Evolutionary conservation across 2,888 invertebrate species (phyloP), one percentile per base, ranked within the genome.

Genomic region (Dorcus hopei): DNA sequence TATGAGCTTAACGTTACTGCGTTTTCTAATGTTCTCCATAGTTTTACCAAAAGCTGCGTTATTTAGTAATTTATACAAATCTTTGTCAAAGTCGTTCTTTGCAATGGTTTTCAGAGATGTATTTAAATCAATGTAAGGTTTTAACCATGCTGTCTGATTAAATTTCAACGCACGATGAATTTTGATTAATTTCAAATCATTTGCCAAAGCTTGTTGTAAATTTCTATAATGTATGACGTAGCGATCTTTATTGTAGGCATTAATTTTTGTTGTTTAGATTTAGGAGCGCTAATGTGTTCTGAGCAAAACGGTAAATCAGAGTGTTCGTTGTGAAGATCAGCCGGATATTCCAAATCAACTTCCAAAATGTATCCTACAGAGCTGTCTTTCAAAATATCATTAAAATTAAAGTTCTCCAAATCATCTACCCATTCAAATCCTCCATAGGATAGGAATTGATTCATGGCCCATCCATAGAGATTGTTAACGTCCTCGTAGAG

Each of bases 401-500:
- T 49, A 39, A 40, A 51, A 9, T 53, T 43, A 14, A 33, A 49
- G 53, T 50, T 49, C 14, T 14, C 38, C 16, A n/a, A 26, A 55
- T 41, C 14, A 38, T 38, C 50, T 26, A 56, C 26, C 61, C 61
- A 61, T 51, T 59, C 9, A 38, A 64, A 62, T 38, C 49, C 61
- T 6, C 53, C 64, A 38, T 58, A 61, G 4, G 62, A 62, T 16
- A 63, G 39, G 16, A 9, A 42, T 47, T 63, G 57, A 23, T 52
- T 52, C 64, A 62, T 64, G 19, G 65, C 61, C 51, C 53, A 57
- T 3, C 65, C 66, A 40, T 66, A 65, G 40, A 50, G 56, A 47
- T 65, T 67, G 41, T 61, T 64, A 3, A 61, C 57, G 58, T 67
- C 66, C 9, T 57, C 38, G 48, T 66, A 67, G 7, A 60, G 49